Base-by-base conservation (phyloP, 2,888 invertebrate species). In the Apeira syringaria region DNA sequence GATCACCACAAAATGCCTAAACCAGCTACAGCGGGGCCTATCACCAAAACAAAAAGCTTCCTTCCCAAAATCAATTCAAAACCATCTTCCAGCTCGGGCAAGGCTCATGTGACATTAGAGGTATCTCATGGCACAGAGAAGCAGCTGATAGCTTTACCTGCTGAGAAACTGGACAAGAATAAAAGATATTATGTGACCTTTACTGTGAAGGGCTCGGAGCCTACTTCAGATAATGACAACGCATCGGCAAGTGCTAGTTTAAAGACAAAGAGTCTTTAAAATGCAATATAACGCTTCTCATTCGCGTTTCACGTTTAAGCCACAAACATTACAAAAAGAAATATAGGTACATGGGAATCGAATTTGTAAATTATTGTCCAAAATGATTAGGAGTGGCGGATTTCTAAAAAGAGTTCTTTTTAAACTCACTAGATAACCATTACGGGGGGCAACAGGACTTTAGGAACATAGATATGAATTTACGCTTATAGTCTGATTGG, bases 181-280 rank as follows among this genome's bases (percentile, higher is more conserved):
- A 97, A 97, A 81, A 92, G 96, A 70, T 98, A 97, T 83, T 97
- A 96, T 78, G 97, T 98, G 46, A 97, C 97, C 33, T 97, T 98
- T 73, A 97, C 97, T 17, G 96, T 98, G 2, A 96, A 96, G 78
- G 96, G 96, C 34, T 92, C 92, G 2, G 90, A 90, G 45, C 89
- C 89, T 15, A 86, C 91, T n/a, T 87, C 88, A 0, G 93, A 93
- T 30, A 91, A 83, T 43, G 90, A 91, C 29, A 90, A 85, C 34
- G 68, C 74, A 6, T 76, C 84, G 10, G 79, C 70, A 56, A 90
- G 63, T 64, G 80, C 72, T 64, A 90, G 80, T 58, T 78, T 53
- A 68, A 91, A 78, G 77, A 82, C 73, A 5, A 87, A 86, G 59
- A 71, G 73, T 50, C 76, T n/a, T n/a, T n/a, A n/a, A n/a, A n/a